Evolutionary conservation across 2,888 invertebrate species (phyloP), one percentile per base, ranked within the genome.

Genomic region (Epirrhoe tristata): DNA sequence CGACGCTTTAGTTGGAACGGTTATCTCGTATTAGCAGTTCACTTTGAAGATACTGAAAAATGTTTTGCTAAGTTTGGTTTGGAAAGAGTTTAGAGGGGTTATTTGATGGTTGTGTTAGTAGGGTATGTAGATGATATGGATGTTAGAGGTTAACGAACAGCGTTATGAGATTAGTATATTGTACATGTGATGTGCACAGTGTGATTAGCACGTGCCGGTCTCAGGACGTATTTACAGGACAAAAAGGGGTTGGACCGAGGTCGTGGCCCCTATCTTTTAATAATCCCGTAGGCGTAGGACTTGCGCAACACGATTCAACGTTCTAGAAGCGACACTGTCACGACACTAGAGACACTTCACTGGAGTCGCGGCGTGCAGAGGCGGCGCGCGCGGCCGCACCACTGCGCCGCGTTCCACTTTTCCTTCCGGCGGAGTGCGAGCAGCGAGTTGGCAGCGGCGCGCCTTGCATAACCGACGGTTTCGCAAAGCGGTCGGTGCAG

Each of bases 321-420:
- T 91, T 92, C 91, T 92, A 91, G 88, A 92, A 91, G 88, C 90
- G 88, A 86, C 91, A 93, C 92, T 89, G 84, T 84, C 91, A 91
- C 93, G 88, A 87, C 93, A 93, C 92, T 89, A 80, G 81, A 79
- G 83, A 82, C 91, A 91, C 91, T 91, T 85, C 88, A 92, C 91
- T 86, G 85, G 83, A 77, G 80, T 79, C 85, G 85, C 87, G 86
- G 89, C 93, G 93, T 93, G 93, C 81, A 88, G 85, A 87, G 84
- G 78, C 88, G 91, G 86, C 90, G 92, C 91, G 89, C 87, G 91
- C 91, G 89, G 87, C 86, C 86, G 84, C 82, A 82, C 88, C 92
- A 93, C 91, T 92, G 93, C 91, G 90, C 78, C 86, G 86, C 90
- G 93, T 91, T 93, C 93, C 91, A 93, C 93, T 93, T 93, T 92